A percentile compares a stretch with the other conserved stretches of the same genome.
These are phyloP conservation scores for Gorsachius goisagi DNA, from an alignment of 2,113 vertebrate species.

Conservation along the genomic window DNA sequence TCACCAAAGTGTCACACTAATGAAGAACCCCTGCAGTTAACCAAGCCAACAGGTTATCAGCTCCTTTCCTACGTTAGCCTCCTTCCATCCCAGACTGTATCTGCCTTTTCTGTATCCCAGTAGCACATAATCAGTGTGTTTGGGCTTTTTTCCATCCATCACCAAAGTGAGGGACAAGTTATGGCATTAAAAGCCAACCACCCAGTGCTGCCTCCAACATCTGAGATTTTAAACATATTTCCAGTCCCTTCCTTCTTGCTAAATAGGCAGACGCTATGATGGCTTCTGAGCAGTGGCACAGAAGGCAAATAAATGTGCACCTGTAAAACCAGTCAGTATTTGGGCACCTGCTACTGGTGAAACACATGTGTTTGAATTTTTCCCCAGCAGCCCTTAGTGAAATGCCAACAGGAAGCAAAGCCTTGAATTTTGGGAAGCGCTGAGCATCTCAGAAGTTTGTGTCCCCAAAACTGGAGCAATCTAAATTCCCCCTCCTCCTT, in stretches of 20 bases:
- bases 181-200: not conserved
- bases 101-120: not conserved
- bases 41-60: not conserved
- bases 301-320: not conserved
- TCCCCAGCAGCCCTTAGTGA: not conserved
- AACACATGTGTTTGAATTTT: not conserved
- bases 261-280: not conserved
- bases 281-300: not conserved
- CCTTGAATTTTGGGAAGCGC: not conserved
- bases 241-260: not conserved
- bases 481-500: not conserved
- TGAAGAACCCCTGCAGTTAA: not conserved
- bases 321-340: not conserved
- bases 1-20: not conserved
- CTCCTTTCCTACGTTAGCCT: not conserved
- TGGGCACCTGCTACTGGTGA: not conserved
- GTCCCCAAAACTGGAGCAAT: not conserved
- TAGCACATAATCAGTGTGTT: not conserved
- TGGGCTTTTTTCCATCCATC: not conserved
- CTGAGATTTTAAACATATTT: not conserved
- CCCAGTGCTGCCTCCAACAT: not conserved
- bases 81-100: not conserved
- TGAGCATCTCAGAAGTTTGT: not conserved
- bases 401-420: not conserved
- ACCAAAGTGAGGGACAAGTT: not conserved